Percentiles rank a stretch among this genome's conserved stretches.
phyloP scores from a whole-genome alignment of 2,888 invertebrate genomes.

The Synergus gifuensis region DNA sequence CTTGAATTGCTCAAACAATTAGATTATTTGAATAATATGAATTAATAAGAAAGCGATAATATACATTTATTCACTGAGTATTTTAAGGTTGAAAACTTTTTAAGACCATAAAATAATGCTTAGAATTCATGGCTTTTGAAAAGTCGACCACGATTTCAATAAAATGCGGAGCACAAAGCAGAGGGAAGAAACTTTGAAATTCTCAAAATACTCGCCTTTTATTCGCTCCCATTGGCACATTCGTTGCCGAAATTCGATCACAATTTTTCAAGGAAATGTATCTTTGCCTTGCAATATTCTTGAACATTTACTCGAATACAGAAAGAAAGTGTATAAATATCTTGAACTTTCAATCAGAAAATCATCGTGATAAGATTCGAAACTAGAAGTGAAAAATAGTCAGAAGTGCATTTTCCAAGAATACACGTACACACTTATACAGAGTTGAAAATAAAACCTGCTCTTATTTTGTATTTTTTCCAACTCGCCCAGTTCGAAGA shows the following conservation, averaged over 20 bases:
- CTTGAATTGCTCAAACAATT: neutral
- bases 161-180: slow-evolving; percentile 30
- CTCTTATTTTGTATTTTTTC: neutral
- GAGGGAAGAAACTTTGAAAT: slow-evolving; percentile 23
- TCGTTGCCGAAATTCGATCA: slow-evolving; percentile 19
- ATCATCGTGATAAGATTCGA: neutral
- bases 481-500: neutral
- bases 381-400: neutral
- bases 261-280: neutral
- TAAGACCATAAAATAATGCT: slow-evolving; percentile 5
- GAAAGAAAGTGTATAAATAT: neutral
- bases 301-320: neutral
- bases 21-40: too few relatives aligned
- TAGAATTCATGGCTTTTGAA: slow-evolving; percentile 14
- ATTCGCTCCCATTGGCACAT: neutral
- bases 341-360: slow-evolving; percentile 9
- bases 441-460: neutral
- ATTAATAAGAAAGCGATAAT: neutral
- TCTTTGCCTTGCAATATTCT: neutral
- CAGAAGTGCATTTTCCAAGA: neutral
- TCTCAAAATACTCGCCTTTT: slow-evolving; percentile 3
- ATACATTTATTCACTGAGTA: slow-evolving; percentile 1
- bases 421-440: neutral
- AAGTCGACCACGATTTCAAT: slow-evolving; percentile 15
- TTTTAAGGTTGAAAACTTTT: neutral